Conservation (phyloP, 2,888 invertebrate species). For the Spilosoma lubricipeda region DNA sequence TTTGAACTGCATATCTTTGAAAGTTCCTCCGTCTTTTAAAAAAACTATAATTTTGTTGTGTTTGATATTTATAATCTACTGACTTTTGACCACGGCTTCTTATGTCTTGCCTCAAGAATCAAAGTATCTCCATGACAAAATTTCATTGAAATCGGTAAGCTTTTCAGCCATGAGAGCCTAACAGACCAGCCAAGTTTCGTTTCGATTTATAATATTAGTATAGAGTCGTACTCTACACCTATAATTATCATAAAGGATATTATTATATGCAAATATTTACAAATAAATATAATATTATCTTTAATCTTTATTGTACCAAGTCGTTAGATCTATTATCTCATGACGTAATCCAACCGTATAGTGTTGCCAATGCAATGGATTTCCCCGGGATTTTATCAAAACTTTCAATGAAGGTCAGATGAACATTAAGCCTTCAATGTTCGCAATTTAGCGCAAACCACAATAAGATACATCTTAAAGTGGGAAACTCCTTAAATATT, state of each 20-base stretch:
- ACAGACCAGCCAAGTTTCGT: too few relatives aligned
- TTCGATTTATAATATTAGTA: too few relatives aligned
- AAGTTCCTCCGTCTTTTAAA: too few relatives aligned
- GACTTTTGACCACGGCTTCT: too few relatives aligned
- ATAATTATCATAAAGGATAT: not conserved
- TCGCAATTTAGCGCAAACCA: not conserved
- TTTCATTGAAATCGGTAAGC: too few relatives aligned
- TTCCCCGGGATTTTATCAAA: constrained; percentile 31
- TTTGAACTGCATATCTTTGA: too few relatives aligned
- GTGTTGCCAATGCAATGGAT: constrained; percentile 33
- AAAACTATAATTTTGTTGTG: too few relatives aligned
- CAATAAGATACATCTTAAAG: constrained; percentile 6
- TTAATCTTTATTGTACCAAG: not conserved
- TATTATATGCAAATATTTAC: not conserved
- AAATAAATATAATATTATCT: not conserved
- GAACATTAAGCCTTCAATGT: not conserved
- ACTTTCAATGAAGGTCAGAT: not conserved
- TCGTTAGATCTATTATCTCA: not conserved
- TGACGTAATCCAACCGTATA: constrained; percentile 9
- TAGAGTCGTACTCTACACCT: not conserved
- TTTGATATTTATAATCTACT: too few relatives aligned
- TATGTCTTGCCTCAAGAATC: too few relatives aligned
- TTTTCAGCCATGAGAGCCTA: too few relatives aligned
- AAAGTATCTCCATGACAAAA: too few relatives aligned
- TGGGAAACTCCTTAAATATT: not conserved